Percentiles rank a stretch among this genome's conserved stretches.
These are phyloP conservation scores for Pycnomerus fuliginosus DNA, from an alignment of 2,888 invertebrate species.

Conservation along the genomic window DNA sequence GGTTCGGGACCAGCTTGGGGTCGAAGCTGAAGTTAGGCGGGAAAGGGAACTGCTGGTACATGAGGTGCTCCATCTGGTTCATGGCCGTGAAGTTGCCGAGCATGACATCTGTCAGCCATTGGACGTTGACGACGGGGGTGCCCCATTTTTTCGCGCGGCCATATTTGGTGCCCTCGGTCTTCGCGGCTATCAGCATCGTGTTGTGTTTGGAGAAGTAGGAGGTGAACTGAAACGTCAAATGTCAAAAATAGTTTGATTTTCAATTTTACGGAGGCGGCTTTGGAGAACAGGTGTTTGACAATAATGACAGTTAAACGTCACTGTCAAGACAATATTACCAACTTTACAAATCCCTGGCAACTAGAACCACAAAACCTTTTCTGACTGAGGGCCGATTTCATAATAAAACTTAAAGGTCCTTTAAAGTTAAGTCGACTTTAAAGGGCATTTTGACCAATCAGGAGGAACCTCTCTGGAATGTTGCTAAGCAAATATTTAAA, in stretches of 20 bases:
- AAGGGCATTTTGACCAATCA: too few species aligned
- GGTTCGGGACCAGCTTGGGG: constrained; percentile 79
- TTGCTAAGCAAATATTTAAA: too few species aligned
- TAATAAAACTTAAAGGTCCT: too few species aligned
- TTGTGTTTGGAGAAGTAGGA: constrained; percentile 78
- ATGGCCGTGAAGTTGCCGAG: constrained; percentile 84
- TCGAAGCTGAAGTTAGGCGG: constrained; percentile 80
- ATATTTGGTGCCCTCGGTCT: constrained; percentile 85
- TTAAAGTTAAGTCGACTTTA: too few species aligned
- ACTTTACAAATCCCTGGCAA: too few species aligned
- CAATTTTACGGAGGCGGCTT: too few species aligned
- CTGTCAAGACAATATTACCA: too few species aligned
- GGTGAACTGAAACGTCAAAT: constrained; percentile 56
- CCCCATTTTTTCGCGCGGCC: constrained; percentile 90
- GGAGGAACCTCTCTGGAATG: too few species aligned
- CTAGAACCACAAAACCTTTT: too few species aligned
- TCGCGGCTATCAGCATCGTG: constrained; percentile 74
- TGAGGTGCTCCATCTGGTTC: constrained; percentile 76
- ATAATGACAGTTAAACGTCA: constrained; percentile 6
- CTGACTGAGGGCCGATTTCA: too few species aligned
- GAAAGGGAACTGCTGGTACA: constrained; percentile 84
- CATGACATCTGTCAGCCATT: constrained; percentile 91
- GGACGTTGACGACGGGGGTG: constrained; percentile 86
- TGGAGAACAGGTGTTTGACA: constrained; percentile 1
- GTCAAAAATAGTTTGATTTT: too few species aligned